Evolutionary conservation across 2,888 invertebrate genomes (phyloP).

Genomic region (Ornithoptera priamus): DNA sequence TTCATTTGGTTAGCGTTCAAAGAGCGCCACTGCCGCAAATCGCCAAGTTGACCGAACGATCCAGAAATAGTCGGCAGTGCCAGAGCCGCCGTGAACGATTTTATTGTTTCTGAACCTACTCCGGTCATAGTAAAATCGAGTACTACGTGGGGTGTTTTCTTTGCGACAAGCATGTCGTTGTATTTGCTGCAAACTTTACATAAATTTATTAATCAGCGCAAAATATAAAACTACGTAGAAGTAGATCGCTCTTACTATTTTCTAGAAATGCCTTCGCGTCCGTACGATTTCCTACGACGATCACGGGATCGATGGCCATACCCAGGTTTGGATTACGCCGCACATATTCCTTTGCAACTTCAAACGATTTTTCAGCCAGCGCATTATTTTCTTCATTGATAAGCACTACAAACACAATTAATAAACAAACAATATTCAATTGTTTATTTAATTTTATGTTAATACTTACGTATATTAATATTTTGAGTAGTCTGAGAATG

Average conservation of each 20-base stretch:
- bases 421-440: background rate
- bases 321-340: conserved; percentile 85
- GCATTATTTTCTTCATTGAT: conserved; percentile 88
- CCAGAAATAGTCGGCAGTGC: conserved; percentile 91
- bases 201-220: conserved; percentile 1
- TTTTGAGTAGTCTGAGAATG: conserved; percentile 84
- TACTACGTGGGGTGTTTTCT: conserved; percentile 87
- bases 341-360: conserved; percentile 85
- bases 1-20: conserved; percentile 84
- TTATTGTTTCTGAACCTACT: conserved; percentile 90
- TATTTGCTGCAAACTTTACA: conserved; percentile 85
- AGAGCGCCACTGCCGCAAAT: conserved; percentile 90
- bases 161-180: conserved; percentile 81
- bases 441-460: conserved; percentile 9
- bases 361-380: conserved; percentile 85
- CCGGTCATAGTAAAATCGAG: conserved; percentile 91
- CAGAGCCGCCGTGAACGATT: conserved; percentile 89
- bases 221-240: background rate
- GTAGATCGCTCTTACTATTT: conserved; percentile 74
- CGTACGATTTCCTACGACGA: conserved; percentile 84
- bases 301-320: conserved; percentile 81
- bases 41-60: conserved; percentile 91
- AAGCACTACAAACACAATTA: conserved; percentile 76
- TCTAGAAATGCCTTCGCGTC: conserved; percentile 86
- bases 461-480: conserved; percentile 85